Conservation (phyloP, 2,888 invertebrate genomes). For the Hetaerina titia region DNA sequence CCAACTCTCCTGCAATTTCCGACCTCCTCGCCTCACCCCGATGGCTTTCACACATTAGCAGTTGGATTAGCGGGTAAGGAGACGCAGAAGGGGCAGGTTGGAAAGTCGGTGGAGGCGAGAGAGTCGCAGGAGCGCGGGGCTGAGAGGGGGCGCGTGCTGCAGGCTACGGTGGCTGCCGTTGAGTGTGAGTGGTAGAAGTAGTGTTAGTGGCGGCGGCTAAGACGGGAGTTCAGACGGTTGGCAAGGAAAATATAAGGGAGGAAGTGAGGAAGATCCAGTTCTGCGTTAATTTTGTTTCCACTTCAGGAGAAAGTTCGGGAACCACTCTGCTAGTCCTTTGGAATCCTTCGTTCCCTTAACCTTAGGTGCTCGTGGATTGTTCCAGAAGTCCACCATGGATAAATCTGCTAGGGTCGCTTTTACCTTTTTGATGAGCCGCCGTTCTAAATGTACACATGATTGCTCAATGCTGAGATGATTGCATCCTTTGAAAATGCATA, state of each 20-base stretch:
- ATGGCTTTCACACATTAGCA: constrained; percentile 45
- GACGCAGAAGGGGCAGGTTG: neutral
- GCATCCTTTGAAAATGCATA: too few species aligned
- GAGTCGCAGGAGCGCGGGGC: neutral
- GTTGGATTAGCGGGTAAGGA: neutral
- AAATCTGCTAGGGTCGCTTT: neutral
- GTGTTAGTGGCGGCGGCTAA: neutral
- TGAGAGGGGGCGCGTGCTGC: neutral
- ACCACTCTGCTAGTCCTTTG: constrained; percentile 9
- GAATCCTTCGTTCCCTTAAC: constrained; percentile 20
- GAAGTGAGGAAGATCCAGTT: neutral
- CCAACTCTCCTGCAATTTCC: constrained; percentile 28
- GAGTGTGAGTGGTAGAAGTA: neutral
- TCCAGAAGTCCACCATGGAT: neutral
- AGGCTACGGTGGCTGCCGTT: neutral
- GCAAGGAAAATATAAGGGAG: neutral
- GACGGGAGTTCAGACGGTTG: neutral
- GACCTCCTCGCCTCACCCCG: neutral
- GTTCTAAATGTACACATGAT: too few species aligned
- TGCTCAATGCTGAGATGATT: too few species aligned
- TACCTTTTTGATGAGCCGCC: neutral
- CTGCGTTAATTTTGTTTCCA: constrained; percentile 57
- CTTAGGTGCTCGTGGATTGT: neutral
- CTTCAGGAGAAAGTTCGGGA: constrained; percentile 57
- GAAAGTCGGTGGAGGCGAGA: neutral